Conservation (phyloP, 2,113 vertebrate species). For the Reinhardtius hippoglossoides region DNA sequence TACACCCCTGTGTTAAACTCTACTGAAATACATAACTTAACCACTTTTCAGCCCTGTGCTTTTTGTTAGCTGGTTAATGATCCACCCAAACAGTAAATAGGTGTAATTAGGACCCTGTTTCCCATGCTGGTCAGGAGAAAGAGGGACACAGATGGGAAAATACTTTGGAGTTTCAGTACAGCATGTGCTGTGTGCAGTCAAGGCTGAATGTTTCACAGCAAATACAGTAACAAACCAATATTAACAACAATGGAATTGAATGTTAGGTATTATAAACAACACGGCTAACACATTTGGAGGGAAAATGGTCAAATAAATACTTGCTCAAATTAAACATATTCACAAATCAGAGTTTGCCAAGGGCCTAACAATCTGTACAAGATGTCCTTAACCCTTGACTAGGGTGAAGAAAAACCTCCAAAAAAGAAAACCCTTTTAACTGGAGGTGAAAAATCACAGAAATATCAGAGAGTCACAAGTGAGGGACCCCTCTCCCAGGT, state of each 20-base stretch:
- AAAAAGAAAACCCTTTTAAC: no score
- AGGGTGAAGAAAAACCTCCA: no score
- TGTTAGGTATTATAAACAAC: no score
- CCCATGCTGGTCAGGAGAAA: constrained; percentile 54
- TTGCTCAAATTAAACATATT: no score
- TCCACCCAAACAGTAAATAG: constrained; percentile 67
- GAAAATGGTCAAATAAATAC: no score
- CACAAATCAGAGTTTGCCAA: no score
- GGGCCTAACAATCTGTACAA: no score
- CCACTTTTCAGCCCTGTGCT: background rate
- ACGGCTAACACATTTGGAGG: no score
- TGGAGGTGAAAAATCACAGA: no score
- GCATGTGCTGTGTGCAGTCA: constrained; percentile 28
- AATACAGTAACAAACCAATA: constrained; percentile 14
- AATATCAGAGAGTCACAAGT: no score
- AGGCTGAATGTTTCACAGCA: constrained; percentile 35
- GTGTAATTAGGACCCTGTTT: constrained; percentile 47
- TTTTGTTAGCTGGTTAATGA: constrained; percentile 67
- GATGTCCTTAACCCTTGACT: no score
- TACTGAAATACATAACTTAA: background rate
- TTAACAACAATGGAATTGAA: background rate
- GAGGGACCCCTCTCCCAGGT: no score
- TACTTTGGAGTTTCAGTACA: constrained; percentile 44
- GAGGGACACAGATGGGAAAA: constrained; percentile 40
- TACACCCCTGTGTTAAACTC: background rate